phyloP scores from a whole-genome alignment of 2,797 vertebrate species.

The Heteromormyrus szaboi region DNA sequence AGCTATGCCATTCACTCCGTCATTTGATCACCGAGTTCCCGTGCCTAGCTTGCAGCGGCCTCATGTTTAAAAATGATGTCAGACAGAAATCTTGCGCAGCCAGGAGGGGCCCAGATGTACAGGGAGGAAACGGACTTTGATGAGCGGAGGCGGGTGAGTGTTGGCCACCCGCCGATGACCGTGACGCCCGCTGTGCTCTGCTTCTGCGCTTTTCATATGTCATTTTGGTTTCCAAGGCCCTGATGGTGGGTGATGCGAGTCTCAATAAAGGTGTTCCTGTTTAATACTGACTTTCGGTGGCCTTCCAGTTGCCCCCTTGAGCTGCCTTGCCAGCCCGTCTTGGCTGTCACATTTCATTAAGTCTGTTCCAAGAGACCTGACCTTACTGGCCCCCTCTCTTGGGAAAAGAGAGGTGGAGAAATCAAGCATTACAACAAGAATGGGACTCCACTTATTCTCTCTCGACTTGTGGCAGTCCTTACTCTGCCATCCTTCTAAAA shows the following conservation, averaged over 20 bases:
- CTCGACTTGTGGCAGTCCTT: background rate
- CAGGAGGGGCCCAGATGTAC: background rate
- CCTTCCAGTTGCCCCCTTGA: background rate
- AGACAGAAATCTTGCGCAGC: background rate
- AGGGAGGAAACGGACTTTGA: background rate
- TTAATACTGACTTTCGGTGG: conserved; percentile 6
- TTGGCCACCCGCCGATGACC: background rate
- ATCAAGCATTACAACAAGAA: background rate
- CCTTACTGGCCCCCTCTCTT: conserved; percentile 2
- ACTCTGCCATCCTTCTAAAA: background rate
- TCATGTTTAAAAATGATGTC: background rate
- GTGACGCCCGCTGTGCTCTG: background rate
- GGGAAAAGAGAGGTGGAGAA: background rate
- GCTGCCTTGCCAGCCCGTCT: conserved; percentile 6
- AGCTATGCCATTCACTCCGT: background rate
- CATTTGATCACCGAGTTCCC: background rate
- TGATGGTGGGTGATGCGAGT: background rate
- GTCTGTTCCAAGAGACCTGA: conserved; percentile 11
- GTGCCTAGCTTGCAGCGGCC: background rate
- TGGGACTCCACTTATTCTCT: background rate
- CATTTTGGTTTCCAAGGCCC: background rate
- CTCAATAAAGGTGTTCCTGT: conserved; percentile 22
- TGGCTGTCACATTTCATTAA: conserved; percentile 26
- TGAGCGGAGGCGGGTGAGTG: background rate
- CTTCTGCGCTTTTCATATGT: conserved; percentile 1